Conservation (phyloP, 2,113 vertebrate genomes). For the Miniopterus natalensis region DNA sequence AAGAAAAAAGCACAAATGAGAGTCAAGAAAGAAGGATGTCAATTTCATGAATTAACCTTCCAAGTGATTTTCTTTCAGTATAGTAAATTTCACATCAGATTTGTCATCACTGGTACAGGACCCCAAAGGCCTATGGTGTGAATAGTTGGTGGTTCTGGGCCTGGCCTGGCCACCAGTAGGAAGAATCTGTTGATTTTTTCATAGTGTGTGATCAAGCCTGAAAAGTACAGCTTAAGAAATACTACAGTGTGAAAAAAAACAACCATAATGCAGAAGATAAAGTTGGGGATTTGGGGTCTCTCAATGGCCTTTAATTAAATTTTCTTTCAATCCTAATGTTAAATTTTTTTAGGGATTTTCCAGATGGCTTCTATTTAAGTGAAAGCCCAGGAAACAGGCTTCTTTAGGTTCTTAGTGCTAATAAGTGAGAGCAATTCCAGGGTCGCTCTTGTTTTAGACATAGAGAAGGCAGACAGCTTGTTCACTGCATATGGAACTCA, state of each 20-base stretch:
- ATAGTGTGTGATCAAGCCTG: background rate
- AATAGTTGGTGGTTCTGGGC: background rate
- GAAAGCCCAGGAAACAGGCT: background rate
- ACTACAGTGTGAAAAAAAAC: background rate
- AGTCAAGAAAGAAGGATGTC: background rate
- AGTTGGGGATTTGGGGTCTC: background rate
- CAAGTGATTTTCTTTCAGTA: background rate
- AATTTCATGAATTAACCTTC: background rate
- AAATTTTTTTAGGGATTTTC: background rate
- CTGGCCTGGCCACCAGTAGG: background rate
- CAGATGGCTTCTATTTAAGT: background rate
- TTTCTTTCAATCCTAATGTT: background rate
- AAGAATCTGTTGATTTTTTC: background rate
- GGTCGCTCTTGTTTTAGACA: background rate
- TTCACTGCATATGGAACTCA: background rate
- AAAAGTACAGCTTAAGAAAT: background rate
- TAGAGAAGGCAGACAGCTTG: background rate
- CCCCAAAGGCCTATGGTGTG: background rate
- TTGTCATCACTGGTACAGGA: background rate
- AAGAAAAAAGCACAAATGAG: constrained; percentile 60
- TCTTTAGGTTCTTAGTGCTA: background rate
- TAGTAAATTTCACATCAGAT: background rate
- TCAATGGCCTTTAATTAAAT: background rate
- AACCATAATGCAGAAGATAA: background rate
- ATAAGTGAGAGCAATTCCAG: background rate